These are phyloP conservation scores for Schizaphis graminum DNA, from an alignment of 2,888 invertebrate species.

Conservation along the genomic window DNA sequence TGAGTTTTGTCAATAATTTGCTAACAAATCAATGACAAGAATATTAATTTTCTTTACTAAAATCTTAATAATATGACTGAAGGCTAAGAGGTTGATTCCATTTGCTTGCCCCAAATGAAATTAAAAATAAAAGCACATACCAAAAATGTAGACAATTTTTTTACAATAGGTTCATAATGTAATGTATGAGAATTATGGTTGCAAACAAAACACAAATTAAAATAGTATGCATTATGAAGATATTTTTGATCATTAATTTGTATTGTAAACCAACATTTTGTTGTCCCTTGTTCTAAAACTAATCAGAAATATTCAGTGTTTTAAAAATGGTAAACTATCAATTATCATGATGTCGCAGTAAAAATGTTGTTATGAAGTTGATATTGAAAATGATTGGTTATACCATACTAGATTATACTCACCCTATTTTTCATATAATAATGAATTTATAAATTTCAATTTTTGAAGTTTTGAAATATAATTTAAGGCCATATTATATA, in stretches of 20 bases:
- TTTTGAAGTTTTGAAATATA: no score
- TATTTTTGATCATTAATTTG: constrained; percentile 90
- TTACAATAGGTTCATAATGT: constrained; percentile 94
- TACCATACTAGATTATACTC: no score
- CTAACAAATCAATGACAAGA: not conserved
- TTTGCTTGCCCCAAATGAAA: not conserved
- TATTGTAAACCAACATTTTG: constrained; percentile 93
- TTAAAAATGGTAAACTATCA: no score
- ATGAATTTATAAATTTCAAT: no score
- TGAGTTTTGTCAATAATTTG: not conserved
- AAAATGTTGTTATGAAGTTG: no score
- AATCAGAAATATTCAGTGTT: not conserved
- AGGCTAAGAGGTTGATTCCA: not conserved
- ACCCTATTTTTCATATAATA: no score
- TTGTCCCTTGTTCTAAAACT: constrained; percentile 80
- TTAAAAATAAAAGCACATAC: constrained; percentile 72
- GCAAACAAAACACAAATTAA: constrained; percentile 95
- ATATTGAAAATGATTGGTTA: no score
- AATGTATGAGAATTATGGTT: constrained; percentile 90
- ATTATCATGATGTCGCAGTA: no score
- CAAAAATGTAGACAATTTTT: constrained; percentile 92
- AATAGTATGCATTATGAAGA: constrained; percentile 92
- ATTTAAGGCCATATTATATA: no score
- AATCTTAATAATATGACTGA: not conserved
- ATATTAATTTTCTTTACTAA: not conserved